phyloP scores from a whole-genome alignment of 2,113 vertebrate species.

The Pseudonaja textilis region DNA sequence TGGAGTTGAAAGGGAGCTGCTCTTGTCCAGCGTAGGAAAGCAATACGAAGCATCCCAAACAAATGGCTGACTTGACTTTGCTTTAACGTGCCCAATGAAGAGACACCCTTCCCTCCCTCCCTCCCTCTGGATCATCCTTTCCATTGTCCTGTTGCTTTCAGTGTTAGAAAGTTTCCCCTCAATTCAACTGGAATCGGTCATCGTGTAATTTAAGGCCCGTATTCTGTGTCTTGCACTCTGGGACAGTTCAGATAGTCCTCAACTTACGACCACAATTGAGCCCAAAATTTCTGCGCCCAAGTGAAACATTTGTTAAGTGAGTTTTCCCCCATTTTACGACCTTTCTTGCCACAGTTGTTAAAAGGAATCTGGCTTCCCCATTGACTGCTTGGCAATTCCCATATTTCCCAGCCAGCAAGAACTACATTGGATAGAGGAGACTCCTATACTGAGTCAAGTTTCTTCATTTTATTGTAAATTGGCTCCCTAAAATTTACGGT shows the following conservation, averaged over 20 bases:
- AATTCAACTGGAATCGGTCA: neutral
- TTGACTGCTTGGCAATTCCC: too few species aligned
- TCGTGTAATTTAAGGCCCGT: neutral
- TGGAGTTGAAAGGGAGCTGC: neutral
- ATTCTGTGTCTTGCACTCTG: neutral
- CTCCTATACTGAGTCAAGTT: too few species aligned
- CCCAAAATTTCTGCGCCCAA: too few species aligned
- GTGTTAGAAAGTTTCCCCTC: neutral
- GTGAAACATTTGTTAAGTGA: too few species aligned
- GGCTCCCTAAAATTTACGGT: too few species aligned
- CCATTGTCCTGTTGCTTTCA: neutral
- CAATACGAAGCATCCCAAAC: neutral
- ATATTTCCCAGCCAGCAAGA: too few species aligned
- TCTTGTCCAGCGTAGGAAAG: neutral
- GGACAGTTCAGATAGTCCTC: neutral
- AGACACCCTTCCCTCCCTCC: neutral
- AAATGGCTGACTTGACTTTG: neutral
- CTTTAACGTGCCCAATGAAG: neutral
- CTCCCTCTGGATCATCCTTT: neutral
- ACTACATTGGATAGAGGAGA: too few species aligned
- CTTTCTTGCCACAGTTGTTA: too few species aligned
- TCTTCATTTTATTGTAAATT: too few species aligned
- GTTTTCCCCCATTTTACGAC: too few species aligned
- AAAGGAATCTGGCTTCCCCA: too few species aligned
- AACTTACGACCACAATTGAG: neutral